Evolutionary conservation across 2,888 invertebrate genomes (phyloP), one percentile per base, ranked within the genome.

Genomic region (Arrhopalites spinosus): DNA sequence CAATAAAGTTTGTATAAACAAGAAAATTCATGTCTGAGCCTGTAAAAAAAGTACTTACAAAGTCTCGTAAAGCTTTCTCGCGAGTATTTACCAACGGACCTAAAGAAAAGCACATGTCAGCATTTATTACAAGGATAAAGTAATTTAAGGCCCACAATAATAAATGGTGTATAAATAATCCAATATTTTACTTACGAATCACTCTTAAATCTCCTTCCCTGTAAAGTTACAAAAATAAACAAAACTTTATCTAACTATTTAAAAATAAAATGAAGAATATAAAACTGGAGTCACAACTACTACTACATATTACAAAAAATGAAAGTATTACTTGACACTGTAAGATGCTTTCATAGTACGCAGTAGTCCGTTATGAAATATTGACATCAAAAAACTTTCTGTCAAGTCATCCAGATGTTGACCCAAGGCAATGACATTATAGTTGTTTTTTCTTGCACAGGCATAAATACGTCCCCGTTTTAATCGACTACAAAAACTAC

Each of bases 1-100:
- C n/a, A n/a, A n/a, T n/a, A n/a, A n/a, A n/a, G n/a, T n/a, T n/a
- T n/a, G n/a, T n/a, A n/a, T n/a, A n/a, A n/a, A n/a, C n/a, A n/a
- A n/a, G n/a, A n/a, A n/a, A n/a, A n/a, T n/a, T n/a, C n/a, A n/a
- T n/a, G n/a, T n/a, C n/a, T n/a, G 11, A 36, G 36, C 36, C 36
- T 36, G 36, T 36, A n/a, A n/a, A n/a, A n/a, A n/a, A n/a, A n/a
- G n/a, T n/a, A n/a, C n/a, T n/a, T n/a, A n/a, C n/a, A n/a, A n/a
- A n/a, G n/a, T n/a, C n/a, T 23, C 90, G 88, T 43, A 95, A 86
- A 5, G 91, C 89, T 78, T 90, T 90, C 83, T 93, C 94, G 53
- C 95, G 89, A 15, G 94, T 93, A 87, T 93, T 94, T 15, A 94
- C 91, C 84, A 95, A 92, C 23, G 96, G 95, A 69, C n/a, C n/a